Base-by-base conservation (phyloP, 2,888 invertebrate genomes). In the Lottia gigantea region DNA sequence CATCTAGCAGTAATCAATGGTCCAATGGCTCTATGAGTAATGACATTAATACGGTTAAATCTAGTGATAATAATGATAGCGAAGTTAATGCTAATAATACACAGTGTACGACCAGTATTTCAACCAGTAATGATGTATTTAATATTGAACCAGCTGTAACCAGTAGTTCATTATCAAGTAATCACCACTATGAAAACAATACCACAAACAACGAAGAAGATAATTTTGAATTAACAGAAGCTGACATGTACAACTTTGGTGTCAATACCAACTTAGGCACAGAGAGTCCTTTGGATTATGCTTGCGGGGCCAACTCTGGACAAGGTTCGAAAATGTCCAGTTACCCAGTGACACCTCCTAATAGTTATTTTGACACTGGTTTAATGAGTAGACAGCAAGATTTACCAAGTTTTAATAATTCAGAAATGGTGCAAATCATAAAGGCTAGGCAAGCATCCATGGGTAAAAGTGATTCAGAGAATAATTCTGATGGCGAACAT, bases 361-460 rank as follows among this genome's bases (percentile, higher is more conserved):
- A 88, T 76, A 87, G 86, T 67, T 83, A 81, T 66, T 84, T 82
- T 40, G 87, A 87, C 3, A 11, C 15, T 15, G 71, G 63, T 11
- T 67, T 67, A 11, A 77, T 66, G 71, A 71, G 49, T 64, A 66
- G 26, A 49, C 71, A 78, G 61, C 72, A 74, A 11, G 72, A 79
- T 47, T 81, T 89, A 14, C 89, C 89, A 11, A 89, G 88, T 71
- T 89, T 89, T 78, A 89, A 89, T 78, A 88, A 83, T 66, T 84
- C 88, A 2, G 89, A 89, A 74, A 89, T 90, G 89, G 86, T 89
- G 66, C 83, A 88, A 71, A 86, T 86, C 71, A 89, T 89, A n/a
- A 85, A 87, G 65, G 83, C 82, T 46, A 89, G 88, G 74, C 85
- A 88, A 66, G 87, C 85, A 8, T 83, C 85, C 26, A 76, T 89